Evolutionary conservation across 1,140 invertebrate genomes (phyloP).

Genomic region (Aphis gossypii): DNA sequence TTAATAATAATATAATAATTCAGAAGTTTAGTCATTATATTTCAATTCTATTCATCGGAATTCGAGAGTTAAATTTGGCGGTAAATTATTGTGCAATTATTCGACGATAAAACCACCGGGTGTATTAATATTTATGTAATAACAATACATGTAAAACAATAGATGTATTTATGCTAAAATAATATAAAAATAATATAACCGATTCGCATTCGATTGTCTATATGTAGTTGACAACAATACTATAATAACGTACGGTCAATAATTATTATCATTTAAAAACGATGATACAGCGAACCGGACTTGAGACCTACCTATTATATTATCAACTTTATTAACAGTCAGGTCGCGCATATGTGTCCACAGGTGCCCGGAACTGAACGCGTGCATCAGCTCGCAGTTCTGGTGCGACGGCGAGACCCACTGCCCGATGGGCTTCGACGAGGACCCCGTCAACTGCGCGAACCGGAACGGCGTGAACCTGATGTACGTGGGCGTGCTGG

Average conservation of each 20-base stretch:
- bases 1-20: neutral
- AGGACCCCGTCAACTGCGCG: conserved; percentile 75
- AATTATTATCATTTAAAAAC: neutral
- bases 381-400: conserved; percentile 75
- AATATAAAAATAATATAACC: too few species aligned
- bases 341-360: conserved; percentile 58
- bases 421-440: conserved; percentile 78
- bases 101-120: neutral
- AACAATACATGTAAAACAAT: too few species aligned
- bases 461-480: conserved; percentile 68
- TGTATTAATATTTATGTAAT: neutral
- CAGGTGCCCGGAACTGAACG: conserved; percentile 86
- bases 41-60: neutral
- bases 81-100: neutral
- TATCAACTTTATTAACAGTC: neutral
- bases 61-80: neutral
- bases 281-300: neutral
- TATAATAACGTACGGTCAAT: too few species aligned
- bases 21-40: neutral
- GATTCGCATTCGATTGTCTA: neutral
- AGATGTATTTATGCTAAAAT: too few species aligned
- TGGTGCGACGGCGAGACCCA: conserved; percentile 78
- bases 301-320: neutral
- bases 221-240: too few species aligned
- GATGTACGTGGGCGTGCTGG: conserved; percentile 26